Evolutionary conservation across 2,113 vertebrate genomes (phyloP).

Genomic region (Plecturocebus donacophilus): DNA sequence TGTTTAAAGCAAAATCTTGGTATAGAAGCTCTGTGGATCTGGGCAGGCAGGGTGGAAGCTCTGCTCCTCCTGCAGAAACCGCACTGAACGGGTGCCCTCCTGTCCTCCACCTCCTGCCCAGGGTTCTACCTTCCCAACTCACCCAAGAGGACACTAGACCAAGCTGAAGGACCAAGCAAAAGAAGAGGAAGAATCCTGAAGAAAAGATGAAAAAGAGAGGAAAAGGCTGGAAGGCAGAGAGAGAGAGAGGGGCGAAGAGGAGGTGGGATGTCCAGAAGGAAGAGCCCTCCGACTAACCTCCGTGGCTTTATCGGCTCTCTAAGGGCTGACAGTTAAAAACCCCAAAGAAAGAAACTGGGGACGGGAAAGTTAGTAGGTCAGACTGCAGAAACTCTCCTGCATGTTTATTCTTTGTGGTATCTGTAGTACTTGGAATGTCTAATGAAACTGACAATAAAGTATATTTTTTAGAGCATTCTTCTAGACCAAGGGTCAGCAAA

Average conservation of each 20-base stretch:
- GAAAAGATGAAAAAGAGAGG: background rate
- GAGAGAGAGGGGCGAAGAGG: too few species aligned
- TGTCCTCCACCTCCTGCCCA: background rate
- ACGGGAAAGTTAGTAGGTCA: background rate
- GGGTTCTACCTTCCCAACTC: background rate
- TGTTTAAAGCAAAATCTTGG: background rate
- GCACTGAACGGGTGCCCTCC: background rate
- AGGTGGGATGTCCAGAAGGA: background rate
- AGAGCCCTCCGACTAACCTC: background rate
- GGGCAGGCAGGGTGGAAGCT: background rate
- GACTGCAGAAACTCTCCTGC: background rate
- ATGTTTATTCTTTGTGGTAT: background rate
- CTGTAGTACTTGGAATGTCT: background rate
- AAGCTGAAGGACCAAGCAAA: background rate
- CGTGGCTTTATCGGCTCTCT: background rate
- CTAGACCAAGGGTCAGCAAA: background rate
- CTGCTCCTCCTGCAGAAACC: background rate
- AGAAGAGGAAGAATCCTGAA: background rate
- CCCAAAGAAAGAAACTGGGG: background rate
- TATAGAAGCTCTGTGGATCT: background rate
- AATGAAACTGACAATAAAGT: background rate
- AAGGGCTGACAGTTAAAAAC: background rate
- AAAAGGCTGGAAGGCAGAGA: background rate
- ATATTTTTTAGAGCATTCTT: constrained; percentile 29
- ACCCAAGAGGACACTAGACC: background rate